These are phyloP conservation scores for Drosophila meridiana DNA, from an alignment of 2,888 invertebrate species.

Conservation along the genomic window DNA sequence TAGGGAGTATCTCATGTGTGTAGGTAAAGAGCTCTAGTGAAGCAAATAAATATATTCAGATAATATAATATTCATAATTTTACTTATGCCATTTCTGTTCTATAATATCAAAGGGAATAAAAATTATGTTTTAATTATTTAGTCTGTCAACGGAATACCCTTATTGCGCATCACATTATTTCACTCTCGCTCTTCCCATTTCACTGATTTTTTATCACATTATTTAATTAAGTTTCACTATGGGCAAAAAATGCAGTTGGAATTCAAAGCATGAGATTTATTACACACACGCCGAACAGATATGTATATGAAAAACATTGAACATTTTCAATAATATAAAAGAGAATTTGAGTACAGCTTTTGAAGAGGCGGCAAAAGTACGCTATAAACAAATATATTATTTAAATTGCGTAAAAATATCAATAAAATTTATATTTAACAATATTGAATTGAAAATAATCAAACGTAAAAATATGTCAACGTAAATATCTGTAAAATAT, in stretches of 20 bases:
- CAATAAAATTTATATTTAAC: not conserved
- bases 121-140: not conserved
- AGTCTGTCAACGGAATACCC: not conserved
- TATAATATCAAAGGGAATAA: not conserved
- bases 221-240: constrained; percentile 11
- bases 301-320: not conserved
- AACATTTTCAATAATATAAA: not conserved
- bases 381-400: not conserved
- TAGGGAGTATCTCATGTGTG: not conserved
- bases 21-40: too few relatives aligned
- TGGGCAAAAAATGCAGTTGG: not conserved
- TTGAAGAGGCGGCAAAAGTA: not conserved
- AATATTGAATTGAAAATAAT: not conserved
- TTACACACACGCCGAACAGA: not conserved
- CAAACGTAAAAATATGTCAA: not conserved
- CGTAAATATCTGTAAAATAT: not conserved
- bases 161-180: not conserved
- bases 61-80: not conserved
- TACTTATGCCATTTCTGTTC: not conserved
- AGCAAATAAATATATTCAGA: too few relatives aligned
- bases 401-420: not conserved
- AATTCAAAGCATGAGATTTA: constrained; percentile 4
- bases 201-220: not conserved
- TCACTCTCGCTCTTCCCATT: not conserved
- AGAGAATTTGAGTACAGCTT: not conserved